Evolutionary conservation across 2,888 invertebrate species (phyloP).

Genomic region (Mythimna pallens): DNA sequence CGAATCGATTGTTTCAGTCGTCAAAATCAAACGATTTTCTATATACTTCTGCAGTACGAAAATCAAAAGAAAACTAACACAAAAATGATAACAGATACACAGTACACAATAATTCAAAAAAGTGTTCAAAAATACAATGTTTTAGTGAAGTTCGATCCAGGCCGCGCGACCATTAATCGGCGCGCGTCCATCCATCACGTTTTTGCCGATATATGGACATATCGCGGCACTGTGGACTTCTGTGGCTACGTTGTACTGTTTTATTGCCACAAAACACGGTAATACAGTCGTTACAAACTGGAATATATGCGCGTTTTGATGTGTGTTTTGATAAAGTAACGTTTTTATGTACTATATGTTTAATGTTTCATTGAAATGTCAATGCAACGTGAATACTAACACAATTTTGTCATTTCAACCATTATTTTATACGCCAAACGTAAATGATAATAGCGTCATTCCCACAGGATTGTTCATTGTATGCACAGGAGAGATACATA

Average conservation of each 20-base stretch:
- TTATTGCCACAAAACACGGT: constrained; percentile 29
- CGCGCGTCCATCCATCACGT: constrained; percentile 50
- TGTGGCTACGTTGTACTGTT: constrained; percentile 15
- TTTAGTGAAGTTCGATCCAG: constrained; percentile 27
- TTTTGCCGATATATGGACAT: constrained; percentile 16
- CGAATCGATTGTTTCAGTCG: no score
- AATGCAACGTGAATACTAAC: neutral
- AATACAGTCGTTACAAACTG: neutral
- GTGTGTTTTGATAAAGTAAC: neutral
- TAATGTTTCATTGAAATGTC: neutral
- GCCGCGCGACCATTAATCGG: constrained; percentile 41
- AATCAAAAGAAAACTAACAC: neutral
- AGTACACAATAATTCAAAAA: constrained; percentile 38
- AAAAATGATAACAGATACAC: neutral
- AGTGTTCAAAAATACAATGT: constrained; percentile 30
- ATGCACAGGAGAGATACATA: neutral
- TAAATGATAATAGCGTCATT: constrained; percentile 10
- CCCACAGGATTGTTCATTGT: constrained; percentile 8
- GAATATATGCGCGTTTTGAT: neutral
- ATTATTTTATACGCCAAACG: neutral
- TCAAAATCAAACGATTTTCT: neutral
- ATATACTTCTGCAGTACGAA: neutral
- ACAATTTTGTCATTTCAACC: neutral
- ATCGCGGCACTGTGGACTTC: constrained; percentile 19
- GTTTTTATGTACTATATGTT: neutral